phyloP scores from a whole-genome alignment of 2,797 vertebrate species.

The Myotis pilosus region DNA sequence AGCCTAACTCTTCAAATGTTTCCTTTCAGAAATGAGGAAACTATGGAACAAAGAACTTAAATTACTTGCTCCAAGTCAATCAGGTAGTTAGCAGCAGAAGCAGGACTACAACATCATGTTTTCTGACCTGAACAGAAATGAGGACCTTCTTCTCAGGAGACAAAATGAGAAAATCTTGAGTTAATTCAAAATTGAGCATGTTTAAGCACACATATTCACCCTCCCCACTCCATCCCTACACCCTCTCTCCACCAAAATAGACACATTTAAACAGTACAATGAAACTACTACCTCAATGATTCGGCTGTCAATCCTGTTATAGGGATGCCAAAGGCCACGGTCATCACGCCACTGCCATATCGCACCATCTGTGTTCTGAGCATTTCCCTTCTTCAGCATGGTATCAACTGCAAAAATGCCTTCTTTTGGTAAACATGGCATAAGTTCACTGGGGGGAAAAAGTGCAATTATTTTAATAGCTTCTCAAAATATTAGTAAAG shows the following conservation, averaged over 20 bases:
- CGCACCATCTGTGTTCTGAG: conserved; percentile 97
- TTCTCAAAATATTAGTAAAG: background rate
- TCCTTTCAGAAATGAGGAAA: conserved; percentile 72
- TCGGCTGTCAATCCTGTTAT: conserved; percentile 99
- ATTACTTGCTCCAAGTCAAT: conserved; percentile 78
- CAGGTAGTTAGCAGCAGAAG: conserved; percentile 76
- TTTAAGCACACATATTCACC: background rate
- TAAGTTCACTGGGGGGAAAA: conserved; percentile 92
- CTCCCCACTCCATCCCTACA: conserved; percentile 64
- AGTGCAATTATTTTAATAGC: conserved; percentile 64
- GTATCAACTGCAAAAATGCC: conserved; percentile 99
- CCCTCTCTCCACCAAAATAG: conserved; percentile 53
- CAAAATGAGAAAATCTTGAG: conserved; percentile 77
- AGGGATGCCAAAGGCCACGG: conserved; percentile 98
- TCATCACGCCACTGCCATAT: conserved; percentile 99
- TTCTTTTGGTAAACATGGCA: conserved; percentile 99
- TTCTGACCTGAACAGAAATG: conserved; percentile 79
- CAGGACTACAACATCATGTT: conserved; percentile 77
- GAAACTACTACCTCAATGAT: conserved; percentile 95
- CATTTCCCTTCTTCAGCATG: conserved; percentile 98
- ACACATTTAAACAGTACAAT: conserved; percentile 61
- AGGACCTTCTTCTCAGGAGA: conserved; percentile 81
- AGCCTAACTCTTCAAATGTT: conserved; percentile 55
- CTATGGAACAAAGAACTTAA: conserved; percentile 70
- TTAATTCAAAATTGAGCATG: conserved; percentile 73